Conservation (phyloP, 1,140 invertebrate species). For the Drosophila kohkoa region DNA sequence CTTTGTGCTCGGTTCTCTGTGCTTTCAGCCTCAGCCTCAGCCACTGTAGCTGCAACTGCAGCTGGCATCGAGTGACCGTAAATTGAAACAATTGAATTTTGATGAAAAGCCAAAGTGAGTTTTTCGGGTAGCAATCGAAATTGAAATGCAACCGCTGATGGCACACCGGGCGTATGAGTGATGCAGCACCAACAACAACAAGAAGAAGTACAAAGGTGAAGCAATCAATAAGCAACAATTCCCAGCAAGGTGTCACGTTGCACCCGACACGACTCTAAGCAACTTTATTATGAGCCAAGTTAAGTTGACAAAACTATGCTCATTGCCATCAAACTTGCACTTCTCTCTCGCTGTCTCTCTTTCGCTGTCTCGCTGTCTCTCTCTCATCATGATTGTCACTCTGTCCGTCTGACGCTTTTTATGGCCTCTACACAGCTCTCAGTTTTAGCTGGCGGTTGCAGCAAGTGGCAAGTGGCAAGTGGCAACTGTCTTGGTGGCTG, state of each 20-base stretch:
- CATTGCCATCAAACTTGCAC: constrained; percentile 46
- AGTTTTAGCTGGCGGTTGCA: constrained; percentile 31
- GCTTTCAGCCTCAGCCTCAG: background rate
- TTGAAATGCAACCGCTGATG: constrained; percentile 42
- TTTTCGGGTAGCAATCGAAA: constrained; percentile 48
- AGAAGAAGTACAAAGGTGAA: background rate
- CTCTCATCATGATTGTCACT: background rate
- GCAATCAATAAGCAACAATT: constrained; percentile 62
- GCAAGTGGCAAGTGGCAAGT: constrained; percentile 14
- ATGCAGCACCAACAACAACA: constrained; percentile 2
- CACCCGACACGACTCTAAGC: constrained; percentile 33
- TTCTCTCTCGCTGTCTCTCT: constrained; percentile 5
- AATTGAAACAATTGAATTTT: constrained; percentile 78
- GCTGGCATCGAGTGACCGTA: constrained; percentile 63
- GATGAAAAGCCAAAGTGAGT: constrained; percentile 62
- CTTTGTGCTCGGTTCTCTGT: background rate
- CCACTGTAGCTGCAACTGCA: constrained; percentile 23
- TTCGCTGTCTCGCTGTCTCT: background rate
- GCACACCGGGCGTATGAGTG: constrained; percentile 10
- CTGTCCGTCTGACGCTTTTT: constrained; percentile 49
- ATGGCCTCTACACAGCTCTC: constrained; percentile 30
- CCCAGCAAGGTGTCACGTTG: constrained; percentile 50
- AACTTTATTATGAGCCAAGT: constrained; percentile 73
- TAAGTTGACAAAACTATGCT: constrained; percentile 71
- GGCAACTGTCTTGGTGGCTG: constrained; percentile 53